Evolutionary conservation across 1,140 invertebrate species (phyloP), one percentile per base, ranked within the genome.

Genomic region (Aphelenchoides avenae): DNA sequence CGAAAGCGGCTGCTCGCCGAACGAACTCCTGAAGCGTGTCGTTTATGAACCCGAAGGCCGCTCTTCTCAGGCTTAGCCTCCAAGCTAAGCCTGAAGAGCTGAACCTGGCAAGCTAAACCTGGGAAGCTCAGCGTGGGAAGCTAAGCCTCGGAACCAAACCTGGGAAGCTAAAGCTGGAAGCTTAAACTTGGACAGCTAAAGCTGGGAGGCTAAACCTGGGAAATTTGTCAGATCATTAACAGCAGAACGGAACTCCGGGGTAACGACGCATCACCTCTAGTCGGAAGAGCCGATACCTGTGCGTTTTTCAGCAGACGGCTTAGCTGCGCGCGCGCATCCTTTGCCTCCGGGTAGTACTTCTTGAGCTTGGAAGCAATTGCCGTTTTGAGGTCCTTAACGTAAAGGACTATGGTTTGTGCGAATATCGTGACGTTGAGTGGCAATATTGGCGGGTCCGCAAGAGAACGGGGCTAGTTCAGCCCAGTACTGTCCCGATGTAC

Each of bases 401-500:
- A 70, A 15, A 31, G 36, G 30, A 53, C 39, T 15, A 70, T 27
- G 9, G 39, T 46, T n/a, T 66, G 30, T 18, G 66, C 53, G 51
- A 67, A 58, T 24, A 51, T 31, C 1, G 47, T 55, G 13, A 58
- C 68, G 39, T 77, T 77, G 30, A 80, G 73, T 5, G 80, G 80
- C 6, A 81, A 51, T 33, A 79, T 53, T 7, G 78, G 55, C 5
- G 73, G 68, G 53, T 81, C 80, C 7, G 78, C 71, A 39, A 81
- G 66, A 26, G 56, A 55, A 5, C 77, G 51, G 3, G 71, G 65
- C 66, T 48, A 80, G 47, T 50, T 80, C 49, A 80, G 47, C 50
- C 80, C 78, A 5, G 64, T 66, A 64, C 68, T 71, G 13, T 77
- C 65, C 20, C 73, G 71, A 20, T 68, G 72, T 4, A 80, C 60